Base-by-base conservation (phyloP, 2,888 invertebrate genomes). In the Beris morrisii region DNA sequence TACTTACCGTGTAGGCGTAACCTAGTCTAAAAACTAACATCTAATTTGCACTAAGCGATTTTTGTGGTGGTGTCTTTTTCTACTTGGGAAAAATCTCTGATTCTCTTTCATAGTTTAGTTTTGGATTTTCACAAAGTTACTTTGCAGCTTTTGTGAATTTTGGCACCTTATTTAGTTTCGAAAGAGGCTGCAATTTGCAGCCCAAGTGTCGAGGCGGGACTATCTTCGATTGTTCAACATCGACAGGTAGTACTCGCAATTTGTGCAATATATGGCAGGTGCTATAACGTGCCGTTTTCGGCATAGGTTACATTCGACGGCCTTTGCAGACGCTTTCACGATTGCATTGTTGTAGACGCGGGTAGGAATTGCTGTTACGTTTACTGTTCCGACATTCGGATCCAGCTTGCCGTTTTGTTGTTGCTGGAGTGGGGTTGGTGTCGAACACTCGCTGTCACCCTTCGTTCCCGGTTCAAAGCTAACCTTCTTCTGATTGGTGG, bases 201-300 rank as follows among this genome's bases (percentile, higher is more conserved):
- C 22, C 13, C 15, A 50, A 38, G 38, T 38, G 5, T 38, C 9
- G 5, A 38, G 6, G 43, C 15, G 13, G 13, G 54, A 50, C 66
- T 78, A 80, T 74, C 79, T 77, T 66, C 79, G 75, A 69, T 74
- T 79, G 67, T 79, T 79, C 31, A 80, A 71, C 78, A 79, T 79
- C 70, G 92, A 92, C 89, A 96, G 90, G 77, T 95, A 96, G 82
- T 91, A 94, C 77, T 94, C 93, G 81, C 95, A 95, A 81, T 95
- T 94, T 58, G 88, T 85, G 80, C 95, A 96, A 77, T 95, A 95
- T 73, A 89, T 85, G 44, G 89, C 88, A 12, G 93, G 90, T 13
- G 90, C 86, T 57, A 84, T 85, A 15, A 93, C 89, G 70, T 88
- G 86, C 75, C 93, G 92, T 78, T 95, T 95, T 67, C 93, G 85